These are phyloP conservation scores for Engystomops pustulosus DNA, from an alignment of 2,113 vertebrate species.

Conservation along the genomic window DNA sequence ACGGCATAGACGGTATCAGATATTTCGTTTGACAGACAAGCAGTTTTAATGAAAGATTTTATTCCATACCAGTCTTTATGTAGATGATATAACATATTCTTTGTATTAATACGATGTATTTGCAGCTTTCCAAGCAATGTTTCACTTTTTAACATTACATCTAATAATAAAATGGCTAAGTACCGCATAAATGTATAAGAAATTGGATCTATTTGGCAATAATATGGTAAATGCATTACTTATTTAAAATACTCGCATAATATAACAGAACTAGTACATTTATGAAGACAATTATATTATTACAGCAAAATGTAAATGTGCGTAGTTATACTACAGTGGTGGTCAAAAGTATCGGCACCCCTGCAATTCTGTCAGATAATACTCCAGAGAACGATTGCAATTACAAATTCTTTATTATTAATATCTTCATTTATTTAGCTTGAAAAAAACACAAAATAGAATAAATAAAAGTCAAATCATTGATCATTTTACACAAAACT, in stretches of 20 bases:
- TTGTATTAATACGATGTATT: background rate
- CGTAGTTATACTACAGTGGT: too few species aligned
- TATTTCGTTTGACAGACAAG: conserved; percentile 66
- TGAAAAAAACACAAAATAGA: too few species aligned
- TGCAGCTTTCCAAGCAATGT: background rate
- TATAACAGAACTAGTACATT: background rate
- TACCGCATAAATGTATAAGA: background rate
- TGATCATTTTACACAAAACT: too few species aligned
- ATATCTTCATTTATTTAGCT: too few species aligned
- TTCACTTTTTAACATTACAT: background rate
- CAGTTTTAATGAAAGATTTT: conserved; percentile 40
- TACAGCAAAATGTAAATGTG: too few species aligned
- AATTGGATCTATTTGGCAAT: background rate
- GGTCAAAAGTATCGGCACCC: too few species aligned
- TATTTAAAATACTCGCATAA: background rate
- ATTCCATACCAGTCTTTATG: conserved; percentile 1
- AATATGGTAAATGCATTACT: background rate
- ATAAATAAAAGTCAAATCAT: too few species aligned
- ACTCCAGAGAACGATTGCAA: too few species aligned
- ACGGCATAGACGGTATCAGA: background rate
- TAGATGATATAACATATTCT: background rate
- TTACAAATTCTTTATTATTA: too few species aligned
- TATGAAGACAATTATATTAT: background rate
- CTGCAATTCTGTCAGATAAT: too few species aligned
- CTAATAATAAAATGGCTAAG: background rate